These are phyloP conservation scores for Ardeotis arabs DNA, from an alignment of 2,113 vertebrate genomes.

Conservation along the genomic window DNA sequence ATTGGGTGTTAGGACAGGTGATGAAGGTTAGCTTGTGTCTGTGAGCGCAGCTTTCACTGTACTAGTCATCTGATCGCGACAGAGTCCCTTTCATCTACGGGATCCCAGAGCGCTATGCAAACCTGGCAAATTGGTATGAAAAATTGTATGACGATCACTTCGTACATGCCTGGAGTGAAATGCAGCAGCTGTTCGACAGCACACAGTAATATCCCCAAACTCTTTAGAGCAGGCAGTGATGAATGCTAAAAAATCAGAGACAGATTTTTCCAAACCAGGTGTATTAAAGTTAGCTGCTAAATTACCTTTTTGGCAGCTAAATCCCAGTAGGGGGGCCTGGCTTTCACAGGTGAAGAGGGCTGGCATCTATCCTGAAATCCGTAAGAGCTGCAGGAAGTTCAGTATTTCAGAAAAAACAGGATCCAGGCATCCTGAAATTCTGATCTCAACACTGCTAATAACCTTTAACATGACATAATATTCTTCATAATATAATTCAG, in stretches of 20 bases:
- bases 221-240: slow-evolving; percentile 28
- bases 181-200: slow-evolving; percentile 44
- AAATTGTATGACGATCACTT: slow-evolving; percentile 44
- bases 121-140: slow-evolving; percentile 47
- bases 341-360: background rate
- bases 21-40: background rate
- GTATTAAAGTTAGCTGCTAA: background rate
- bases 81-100: slow-evolving; percentile 14
- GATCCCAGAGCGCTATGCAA: slow-evolving; percentile 20
- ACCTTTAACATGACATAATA: background rate
- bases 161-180: slow-evolving; percentile 51
- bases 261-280: background rate
- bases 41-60: background rate
- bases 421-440: background rate
- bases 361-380: background rate
- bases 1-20: background rate
- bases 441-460: background rate
- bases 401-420: background rate
- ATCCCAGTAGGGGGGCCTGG: background rate
- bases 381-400: background rate
- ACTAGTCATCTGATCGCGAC: background rate
- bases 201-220: slow-evolving; percentile 28
- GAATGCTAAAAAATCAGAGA: slow-evolving; percentile 42
- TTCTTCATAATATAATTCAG: slow-evolving; percentile 8
- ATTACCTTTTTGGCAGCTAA: background rate